These are phyloP conservation scores for Zootermopsis nevadensis DNA, from an alignment of 2,888 invertebrate genomes.

Conservation along the genomic window DNA sequence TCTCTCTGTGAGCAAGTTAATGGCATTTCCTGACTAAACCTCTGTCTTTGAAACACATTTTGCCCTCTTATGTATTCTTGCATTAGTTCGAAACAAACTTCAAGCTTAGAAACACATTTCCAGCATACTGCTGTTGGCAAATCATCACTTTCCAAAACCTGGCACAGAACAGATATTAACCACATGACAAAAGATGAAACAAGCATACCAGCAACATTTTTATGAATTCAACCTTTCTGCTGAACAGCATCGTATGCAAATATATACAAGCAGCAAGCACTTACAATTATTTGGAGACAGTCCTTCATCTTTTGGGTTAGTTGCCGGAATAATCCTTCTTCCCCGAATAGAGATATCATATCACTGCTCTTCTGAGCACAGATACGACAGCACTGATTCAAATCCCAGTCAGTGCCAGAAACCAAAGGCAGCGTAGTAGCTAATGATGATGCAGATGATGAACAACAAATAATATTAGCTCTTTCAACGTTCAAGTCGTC, in stretches of 20 bases:
- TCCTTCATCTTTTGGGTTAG: constrained; percentile 9
- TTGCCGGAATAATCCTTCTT: constrained; percentile 12
- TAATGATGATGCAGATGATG: constrained; percentile 43
- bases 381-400: constrained; percentile 33
- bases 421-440: neutral
- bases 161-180: neutral
- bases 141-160: constrained; percentile 28
- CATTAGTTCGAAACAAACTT: constrained; percentile 26
- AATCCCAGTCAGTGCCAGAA: neutral
- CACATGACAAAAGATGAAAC: no score
- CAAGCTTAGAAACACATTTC: constrained; percentile 37
- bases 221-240: constrained; percentile 20
- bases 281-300: constrained; percentile 40
- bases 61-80: constrained; percentile 31
- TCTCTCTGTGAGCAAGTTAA: neutral
- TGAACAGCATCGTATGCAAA: neutral
- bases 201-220: neutral
- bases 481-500: neutral
- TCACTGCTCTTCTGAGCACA: constrained; percentile 17
- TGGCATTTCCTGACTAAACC: neutral
- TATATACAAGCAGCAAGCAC: neutral
- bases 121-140: constrained; percentile 26
- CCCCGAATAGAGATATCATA: constrained; percentile 29
- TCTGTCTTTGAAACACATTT: constrained; percentile 19
- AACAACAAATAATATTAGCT: constrained; percentile 30